These are phyloP conservation scores for Phthorimaea operculella DNA, from an alignment of 1,140 invertebrate genomes.

Conservation along the genomic window DNA sequence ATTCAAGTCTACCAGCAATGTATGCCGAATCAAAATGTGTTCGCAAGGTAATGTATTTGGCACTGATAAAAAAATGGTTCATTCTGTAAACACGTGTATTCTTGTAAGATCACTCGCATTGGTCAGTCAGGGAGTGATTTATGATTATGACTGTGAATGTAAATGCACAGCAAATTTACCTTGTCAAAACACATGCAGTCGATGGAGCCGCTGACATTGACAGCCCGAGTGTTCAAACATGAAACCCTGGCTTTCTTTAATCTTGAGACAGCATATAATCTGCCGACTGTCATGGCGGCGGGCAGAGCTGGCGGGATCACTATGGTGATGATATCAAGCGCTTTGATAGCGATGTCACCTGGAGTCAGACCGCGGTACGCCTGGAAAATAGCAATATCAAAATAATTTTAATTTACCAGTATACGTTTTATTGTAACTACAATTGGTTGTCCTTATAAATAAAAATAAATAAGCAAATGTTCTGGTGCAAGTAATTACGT, in stretches of 20 bases:
- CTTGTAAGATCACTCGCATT: too few species aligned
- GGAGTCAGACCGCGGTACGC: constrained; percentile 44
- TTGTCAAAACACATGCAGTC: constrained; percentile 98
- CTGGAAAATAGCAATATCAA: constrained; percentile 21
- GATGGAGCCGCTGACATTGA: constrained; percentile 96
- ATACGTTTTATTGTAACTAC: too few species aligned
- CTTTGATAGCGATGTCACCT: constrained; percentile 73
- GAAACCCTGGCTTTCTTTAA: constrained; percentile 85
- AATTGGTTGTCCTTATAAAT: too few species aligned
- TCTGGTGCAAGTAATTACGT: too few species aligned
- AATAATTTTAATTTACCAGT: neutral
- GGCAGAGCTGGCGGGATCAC: constrained; percentile 93
- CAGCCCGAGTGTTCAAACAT: constrained; percentile 93
- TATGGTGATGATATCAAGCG: constrained; percentile 92
- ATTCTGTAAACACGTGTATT: too few species aligned
- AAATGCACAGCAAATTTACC: constrained; percentile 67
- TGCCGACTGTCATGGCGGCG: constrained; percentile 93
- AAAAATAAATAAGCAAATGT: too few species aligned
- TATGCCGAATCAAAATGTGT: too few species aligned
- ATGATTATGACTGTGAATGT: too few species aligned
- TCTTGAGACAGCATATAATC: constrained; percentile 89
- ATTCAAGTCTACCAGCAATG: too few species aligned
- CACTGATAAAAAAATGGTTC: too few species aligned
- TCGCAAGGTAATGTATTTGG: too few species aligned
- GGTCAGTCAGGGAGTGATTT: too few species aligned